These are phyloP conservation scores for Eulemur rufifrons DNA, from an alignment of 2,113 vertebrate species.

Conservation along the genomic window DNA sequence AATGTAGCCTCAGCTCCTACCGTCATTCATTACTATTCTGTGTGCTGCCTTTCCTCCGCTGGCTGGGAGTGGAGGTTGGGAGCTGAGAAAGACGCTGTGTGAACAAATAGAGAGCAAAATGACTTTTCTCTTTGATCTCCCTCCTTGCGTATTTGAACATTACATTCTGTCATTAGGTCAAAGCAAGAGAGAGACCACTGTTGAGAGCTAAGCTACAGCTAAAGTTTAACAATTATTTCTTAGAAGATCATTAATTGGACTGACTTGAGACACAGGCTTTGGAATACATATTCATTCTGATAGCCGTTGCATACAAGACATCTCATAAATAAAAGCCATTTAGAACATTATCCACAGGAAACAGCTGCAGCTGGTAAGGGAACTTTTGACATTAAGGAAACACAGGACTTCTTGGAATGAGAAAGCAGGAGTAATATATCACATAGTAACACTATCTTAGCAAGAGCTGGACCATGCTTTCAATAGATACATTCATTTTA, in stretches of 20 bases:
- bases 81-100: background rate
- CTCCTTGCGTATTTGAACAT: constrained; percentile 47
- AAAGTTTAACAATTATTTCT: constrained; percentile 52
- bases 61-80: background rate
- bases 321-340: constrained; percentile 59
- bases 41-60: background rate
- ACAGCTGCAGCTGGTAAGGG: constrained; percentile 63
- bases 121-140: constrained; percentile 52
- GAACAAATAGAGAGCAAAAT: constrained; percentile 54
- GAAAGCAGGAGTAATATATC: constrained; percentile 49
- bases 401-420: constrained; percentile 18
- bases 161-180: constrained; percentile 63
- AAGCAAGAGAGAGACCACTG: constrained; percentile 45
- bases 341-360: constrained; percentile 72
- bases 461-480: background rate
- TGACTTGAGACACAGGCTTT: constrained; percentile 15
- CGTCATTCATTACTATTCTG: constrained; percentile 2
- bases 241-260: constrained; percentile 57
- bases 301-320: constrained; percentile 15
- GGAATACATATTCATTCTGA: constrained; percentile 39
- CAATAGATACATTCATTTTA: background rate
- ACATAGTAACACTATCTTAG: background rate
- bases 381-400: constrained; percentile 68
- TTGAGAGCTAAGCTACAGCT: constrained; percentile 19
- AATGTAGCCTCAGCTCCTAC: background rate